phyloP scores from a whole-genome alignment of 2,797 vertebrate genomes.

The Halcyon badia region DNA sequence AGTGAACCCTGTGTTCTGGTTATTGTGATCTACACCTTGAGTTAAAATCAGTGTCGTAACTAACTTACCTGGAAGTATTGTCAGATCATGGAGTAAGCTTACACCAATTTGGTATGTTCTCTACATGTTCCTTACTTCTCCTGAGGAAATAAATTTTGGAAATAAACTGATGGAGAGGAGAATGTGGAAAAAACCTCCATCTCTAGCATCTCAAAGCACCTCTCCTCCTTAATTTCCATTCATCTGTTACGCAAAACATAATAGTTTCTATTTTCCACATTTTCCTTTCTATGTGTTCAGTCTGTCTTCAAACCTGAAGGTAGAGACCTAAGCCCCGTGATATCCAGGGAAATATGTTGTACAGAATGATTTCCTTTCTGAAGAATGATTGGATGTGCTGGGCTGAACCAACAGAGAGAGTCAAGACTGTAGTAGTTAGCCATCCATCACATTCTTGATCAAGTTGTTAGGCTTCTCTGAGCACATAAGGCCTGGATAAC shows the following conservation, averaged over 20 bases:
- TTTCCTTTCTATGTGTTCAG: background rate
- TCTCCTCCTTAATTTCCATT: background rate
- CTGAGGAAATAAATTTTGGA: background rate
- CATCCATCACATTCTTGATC: background rate
- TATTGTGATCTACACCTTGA: background rate
- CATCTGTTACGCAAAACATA: background rate
- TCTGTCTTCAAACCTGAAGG: background rate
- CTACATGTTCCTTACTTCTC: background rate
- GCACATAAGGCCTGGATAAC: background rate
- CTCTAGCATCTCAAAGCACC: background rate
- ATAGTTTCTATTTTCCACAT: background rate
- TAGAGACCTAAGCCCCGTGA: fast-evolving
- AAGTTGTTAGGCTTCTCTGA: background rate
- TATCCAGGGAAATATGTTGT: background rate
- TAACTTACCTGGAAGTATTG: background rate
- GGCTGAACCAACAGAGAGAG: background rate
- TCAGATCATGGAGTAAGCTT: background rate
- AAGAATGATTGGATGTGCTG: background rate
- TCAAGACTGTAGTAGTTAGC: background rate
- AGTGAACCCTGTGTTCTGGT: background rate
- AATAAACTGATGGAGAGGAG: background rate
- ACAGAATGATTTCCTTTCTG: background rate
- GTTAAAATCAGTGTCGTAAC: background rate
- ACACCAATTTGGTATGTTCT: background rate
- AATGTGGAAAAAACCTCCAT: fast-evolving